Base-by-base conservation (phyloP, 2,888 invertebrate species). In the Lasioglossum marginatum region DNA sequence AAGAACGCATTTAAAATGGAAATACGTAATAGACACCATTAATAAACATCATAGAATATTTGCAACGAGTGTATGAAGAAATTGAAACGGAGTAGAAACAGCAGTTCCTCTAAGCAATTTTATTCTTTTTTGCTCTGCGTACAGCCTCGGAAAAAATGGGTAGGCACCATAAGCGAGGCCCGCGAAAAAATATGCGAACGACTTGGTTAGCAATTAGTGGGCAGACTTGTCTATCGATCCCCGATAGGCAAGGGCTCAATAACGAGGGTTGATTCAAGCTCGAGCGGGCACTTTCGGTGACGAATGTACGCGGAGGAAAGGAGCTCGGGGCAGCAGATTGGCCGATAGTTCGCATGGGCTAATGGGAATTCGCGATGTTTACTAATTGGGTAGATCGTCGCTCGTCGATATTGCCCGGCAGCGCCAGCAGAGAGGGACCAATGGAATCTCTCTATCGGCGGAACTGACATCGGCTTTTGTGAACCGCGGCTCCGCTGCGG, bases 361-460 rank as follows among this genome's bases (percentile, higher is more conserved):
- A 91, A 93, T 92, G 92, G 90, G 90, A 92, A 92, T 91, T 91
- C 88, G 89, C 93, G 89, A 92, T 92, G 92, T 89, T 88, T 92
- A 90, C 93, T 93, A 93, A 93, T 93, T 93, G 93, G 93, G 91
- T 93, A 91, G 93, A 93, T 93, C 91, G 91, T 89, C 83, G 91
- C 88, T 91, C 91, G 91, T 91, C 90, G 92, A 93, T 92, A 92
- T 90, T 89, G 83, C 79, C 43, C 88, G 82, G 85, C 89, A 87
- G 84, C 82, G 79, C 85, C 87, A 88, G 85, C 86, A 43, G 78
- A 75, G 83, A 88, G 81, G 88, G 81, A 81, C 87, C 90, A 87
- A 84, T 88, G 91, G 91, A 91, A 91, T 91, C 91, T 91, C 91
- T 91, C 90, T 91, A 91, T 91, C 91, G 91, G 91, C 83, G 86